phyloP scores from a whole-genome alignment of 92 coral and sea anemone genomes.

The Palythoa grandiflora region DNA sequence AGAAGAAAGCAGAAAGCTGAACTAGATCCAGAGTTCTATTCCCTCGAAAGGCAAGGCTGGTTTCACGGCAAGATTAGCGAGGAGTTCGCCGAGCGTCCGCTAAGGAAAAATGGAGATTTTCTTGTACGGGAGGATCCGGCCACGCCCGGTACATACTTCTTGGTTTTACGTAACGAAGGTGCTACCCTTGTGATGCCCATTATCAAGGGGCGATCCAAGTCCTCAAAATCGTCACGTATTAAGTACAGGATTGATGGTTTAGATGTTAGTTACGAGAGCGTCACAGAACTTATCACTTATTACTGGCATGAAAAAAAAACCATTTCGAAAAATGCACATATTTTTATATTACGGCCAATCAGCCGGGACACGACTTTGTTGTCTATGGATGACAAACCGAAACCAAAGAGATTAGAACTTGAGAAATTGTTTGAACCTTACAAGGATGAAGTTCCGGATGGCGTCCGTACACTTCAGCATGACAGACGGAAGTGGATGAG shows the following conservation, averaged over 20 bases:
- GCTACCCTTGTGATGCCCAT: constrained; percentile 81
- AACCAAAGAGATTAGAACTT: constrained; percentile 26
- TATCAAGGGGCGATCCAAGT: constrained; percentile 68
- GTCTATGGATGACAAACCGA: constrained; percentile 72
- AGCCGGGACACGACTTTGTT: constrained; percentile 90
- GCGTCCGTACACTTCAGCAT: constrained; percentile 20
- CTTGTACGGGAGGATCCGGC: constrained; percentile 99
- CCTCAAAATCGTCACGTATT: constrained; percentile 85
- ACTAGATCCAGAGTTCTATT: constrained; percentile 48
- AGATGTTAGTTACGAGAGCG: constrained; percentile 76
- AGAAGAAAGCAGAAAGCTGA: constrained; percentile 61
- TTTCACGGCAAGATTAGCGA: constrained; percentile 97
- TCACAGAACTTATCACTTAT: constrained; percentile 80
- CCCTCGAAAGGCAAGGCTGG: constrained; percentile 94
- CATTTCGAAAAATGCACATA: constrained; percentile 72
- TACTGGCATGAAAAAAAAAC: constrained; percentile 78
- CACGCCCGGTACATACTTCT: constrained; percentile 88
- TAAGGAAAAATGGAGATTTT: constrained; percentile 90
- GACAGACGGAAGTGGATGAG: constrained; percentile 39
- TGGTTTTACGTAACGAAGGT: constrained; percentile 81
- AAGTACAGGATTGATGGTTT: constrained; percentile 88
- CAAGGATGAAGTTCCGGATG: constrained; percentile 58
- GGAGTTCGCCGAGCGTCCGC: constrained; percentile 89
- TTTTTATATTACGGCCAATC: constrained; percentile 78
- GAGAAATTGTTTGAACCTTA: constrained; percentile 48